Conservation (phyloP, 2,113 vertebrate species). For the Chlamydotis undulata region DNA sequence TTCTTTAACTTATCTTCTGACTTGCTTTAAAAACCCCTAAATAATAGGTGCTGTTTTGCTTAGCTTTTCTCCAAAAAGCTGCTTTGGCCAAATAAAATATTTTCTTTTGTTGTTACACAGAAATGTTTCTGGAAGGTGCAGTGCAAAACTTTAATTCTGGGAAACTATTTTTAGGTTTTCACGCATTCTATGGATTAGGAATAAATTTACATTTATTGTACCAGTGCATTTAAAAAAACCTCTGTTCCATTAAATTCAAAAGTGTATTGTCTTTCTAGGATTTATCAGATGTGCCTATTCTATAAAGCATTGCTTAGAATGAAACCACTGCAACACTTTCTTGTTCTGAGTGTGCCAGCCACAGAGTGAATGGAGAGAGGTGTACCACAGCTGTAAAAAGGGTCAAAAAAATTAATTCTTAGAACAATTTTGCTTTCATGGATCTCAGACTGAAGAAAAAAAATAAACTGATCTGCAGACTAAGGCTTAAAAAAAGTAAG, state of each 20-base stretch:
- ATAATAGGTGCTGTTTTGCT: neutral
- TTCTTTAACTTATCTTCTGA: neutral
- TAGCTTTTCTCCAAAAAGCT: constrained; percentile 46
- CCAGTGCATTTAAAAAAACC: neutral
- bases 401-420: neutral
- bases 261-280: neutral
- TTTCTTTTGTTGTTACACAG: constrained; percentile 33
- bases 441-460: neutral
- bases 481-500: neutral
- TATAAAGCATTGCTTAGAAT: neutral
- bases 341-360: neutral
- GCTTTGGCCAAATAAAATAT: constrained; percentile 21
- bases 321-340: neutral
- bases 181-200: neutral
- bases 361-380: neutral
- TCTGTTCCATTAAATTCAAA: neutral
- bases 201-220: neutral
- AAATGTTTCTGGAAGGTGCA: constrained; percentile 17
- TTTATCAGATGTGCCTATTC: neutral
- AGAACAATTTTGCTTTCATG: neutral
- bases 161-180: constrained; percentile 9
- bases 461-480: constrained; percentile 14
- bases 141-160: neutral
- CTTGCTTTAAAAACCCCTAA: neutral
- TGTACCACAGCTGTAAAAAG: neutral